Evolutionary conservation across 2,113 vertebrate genomes (phyloP), one percentile per base, ranked within the genome.

Genomic region (Tachysurus fulvidraco): DNA sequence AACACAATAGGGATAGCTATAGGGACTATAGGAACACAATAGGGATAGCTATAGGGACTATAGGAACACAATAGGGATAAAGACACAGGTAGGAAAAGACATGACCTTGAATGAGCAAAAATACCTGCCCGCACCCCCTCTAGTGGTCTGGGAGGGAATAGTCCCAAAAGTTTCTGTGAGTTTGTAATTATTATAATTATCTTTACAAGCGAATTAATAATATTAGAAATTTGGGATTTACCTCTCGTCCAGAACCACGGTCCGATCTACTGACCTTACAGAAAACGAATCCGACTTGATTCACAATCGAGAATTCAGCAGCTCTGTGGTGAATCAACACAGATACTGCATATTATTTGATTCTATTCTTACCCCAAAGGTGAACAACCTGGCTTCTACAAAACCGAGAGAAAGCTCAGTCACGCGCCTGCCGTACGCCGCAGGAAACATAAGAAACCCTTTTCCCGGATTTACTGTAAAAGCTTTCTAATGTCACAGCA

Each of bases 401-500:
- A 36, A 78, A 83, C 83, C 25, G 69, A 82, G 17, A 76, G 44
- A 50, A 55, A 55, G 60, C 52, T 44, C 82, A 44, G 9, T 55
- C 46, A 76, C 57, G 76, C 59, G 25, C 46, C 36, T 36, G 11
- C 59, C 19, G 8, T n/a, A 46, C 16, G 54, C 71, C 44, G 6
- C 80, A 16, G 52, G 71, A 82, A 83, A 83, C 67, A 85, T 9
- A 8, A 83, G 36, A 89, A 87, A 80, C 5, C 55, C 14, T 67
- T 83, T 80, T 62, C 19, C 50, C 60, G 76, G 84, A 83, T 85
- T 87, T 83, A 46, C 67, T 1, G 74, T 89, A 94, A 93, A 95
- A 94, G 93, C 92, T 91, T 94, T 95, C 93, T 91, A 91, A 89
- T 93, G 93, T 93, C 82, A 50, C 16, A 67, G 88, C 85, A 89